Conservation (phyloP, 2,888 invertebrate species). For the Eristalis intricaria region DNA sequence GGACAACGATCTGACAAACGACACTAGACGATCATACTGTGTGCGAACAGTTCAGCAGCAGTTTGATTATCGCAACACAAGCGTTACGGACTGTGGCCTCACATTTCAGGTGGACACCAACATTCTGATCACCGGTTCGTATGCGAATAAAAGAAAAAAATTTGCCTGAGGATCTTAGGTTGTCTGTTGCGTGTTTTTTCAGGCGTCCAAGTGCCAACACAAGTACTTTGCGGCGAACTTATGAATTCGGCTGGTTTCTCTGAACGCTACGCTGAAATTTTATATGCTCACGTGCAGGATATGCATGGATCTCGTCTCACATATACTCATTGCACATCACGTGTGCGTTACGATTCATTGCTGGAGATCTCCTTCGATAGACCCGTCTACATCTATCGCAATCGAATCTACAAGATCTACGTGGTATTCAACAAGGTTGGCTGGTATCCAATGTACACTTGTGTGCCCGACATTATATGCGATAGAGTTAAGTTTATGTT, state of each 20-base stretch:
- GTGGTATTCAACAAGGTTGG: slow-evolving; percentile 92
- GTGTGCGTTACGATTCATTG: slow-evolving; percentile 88
- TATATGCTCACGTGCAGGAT: slow-evolving; percentile 91
- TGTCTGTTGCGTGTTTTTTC: slow-evolving; percentile 74
- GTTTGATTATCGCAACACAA: slow-evolving; percentile 88
- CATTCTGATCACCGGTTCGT: slow-evolving; percentile 86
- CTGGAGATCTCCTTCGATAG: slow-evolving; percentile 91
- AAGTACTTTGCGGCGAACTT: slow-evolving; percentile 82
- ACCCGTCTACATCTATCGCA: slow-evolving; percentile 88
- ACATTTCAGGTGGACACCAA: slow-evolving; percentile 91
- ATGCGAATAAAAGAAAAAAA: slow-evolving; percentile 79
- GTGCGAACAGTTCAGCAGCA: slow-evolving; percentile 86
- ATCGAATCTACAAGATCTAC: slow-evolving; percentile 89
- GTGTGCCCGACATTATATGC: slow-evolving; percentile 86
- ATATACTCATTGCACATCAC: slow-evolving; percentile 90
- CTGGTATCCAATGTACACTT: slow-evolving; percentile 90
- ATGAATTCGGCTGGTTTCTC: slow-evolving; percentile 80
- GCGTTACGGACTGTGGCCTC: slow-evolving; percentile 89
- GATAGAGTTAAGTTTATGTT: slow-evolving; percentile 90
- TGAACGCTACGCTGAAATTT: slow-evolving; percentile 87
- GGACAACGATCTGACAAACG: slow-evolving; percentile 76
- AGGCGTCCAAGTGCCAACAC: slow-evolving; percentile 88
- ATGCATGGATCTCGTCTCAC: slow-evolving; percentile 90
- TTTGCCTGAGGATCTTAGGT: slow-evolving; percentile 11
- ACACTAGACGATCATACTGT: slow-evolving; percentile 86